Percentiles rank a stretch among this genome's conserved stretches.
phyloP scores from a whole-genome alignment of 2,888 invertebrate species.

The Pogonocherus hispidulus region DNA sequence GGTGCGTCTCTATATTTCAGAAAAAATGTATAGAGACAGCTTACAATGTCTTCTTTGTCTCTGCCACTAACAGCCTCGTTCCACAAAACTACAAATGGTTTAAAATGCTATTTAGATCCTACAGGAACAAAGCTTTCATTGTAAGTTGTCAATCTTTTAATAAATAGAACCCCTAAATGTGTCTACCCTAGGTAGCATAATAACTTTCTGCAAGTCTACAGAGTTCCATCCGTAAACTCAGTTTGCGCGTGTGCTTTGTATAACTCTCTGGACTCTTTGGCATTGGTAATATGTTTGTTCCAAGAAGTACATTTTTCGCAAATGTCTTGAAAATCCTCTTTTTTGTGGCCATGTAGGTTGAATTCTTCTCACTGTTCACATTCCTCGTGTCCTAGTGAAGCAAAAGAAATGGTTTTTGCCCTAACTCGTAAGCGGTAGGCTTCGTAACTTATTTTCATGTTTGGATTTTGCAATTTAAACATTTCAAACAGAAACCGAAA shows the following conservation, averaged over 20 bases:
- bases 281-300: slow-evolving; percentile 17
- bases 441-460: slow-evolving; percentile 24
- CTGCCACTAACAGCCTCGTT: slow-evolving; percentile 7
- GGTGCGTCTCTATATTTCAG: background rate
- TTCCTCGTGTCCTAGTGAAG: slow-evolving; percentile 21
- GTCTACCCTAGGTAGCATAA: slow-evolving; percentile 34
- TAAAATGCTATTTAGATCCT: slow-evolving; percentile 18
- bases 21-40: slow-evolving; percentile 29
- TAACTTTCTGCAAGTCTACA: slow-evolving; percentile 30
- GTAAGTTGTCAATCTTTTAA: slow-evolving; percentile 7
- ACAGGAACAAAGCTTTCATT: slow-evolving; percentile 36
- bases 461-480: too few relatives aligned
- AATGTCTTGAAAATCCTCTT: slow-evolving; percentile 10
- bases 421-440: slow-evolving; percentile 15
- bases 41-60: slow-evolving; percentile 40
- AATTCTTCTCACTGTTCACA: slow-evolving; percentile 25
- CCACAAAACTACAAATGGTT: slow-evolving; percentile 28
- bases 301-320: slow-evolving; percentile 9
- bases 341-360: slow-evolving; percentile 18
- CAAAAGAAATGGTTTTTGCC: slow-evolving; percentile 18
- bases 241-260: slow-evolving; percentile 22
- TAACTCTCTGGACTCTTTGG: slow-evolving; percentile 20
- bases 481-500: too few relatives aligned
- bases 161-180: slow-evolving; percentile 27
- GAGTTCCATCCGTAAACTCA: slow-evolving; percentile 7